Evolutionary conservation across 2,113 vertebrate species (phyloP).

Genomic region (Tachysurus fulvidraco): DNA sequence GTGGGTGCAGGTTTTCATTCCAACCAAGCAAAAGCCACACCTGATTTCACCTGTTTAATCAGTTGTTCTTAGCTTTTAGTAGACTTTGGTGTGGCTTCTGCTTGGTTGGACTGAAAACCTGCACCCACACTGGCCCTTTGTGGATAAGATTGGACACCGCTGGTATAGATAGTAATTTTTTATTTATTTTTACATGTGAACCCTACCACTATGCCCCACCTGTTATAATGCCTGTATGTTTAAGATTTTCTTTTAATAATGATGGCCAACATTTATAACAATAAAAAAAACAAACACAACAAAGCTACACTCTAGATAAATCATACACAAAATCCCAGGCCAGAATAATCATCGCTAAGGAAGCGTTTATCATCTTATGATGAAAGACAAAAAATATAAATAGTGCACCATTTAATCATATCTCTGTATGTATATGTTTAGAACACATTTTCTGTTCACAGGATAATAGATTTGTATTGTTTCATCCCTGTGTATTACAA

Average conservation of each 20-base stretch:
- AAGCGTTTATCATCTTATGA: neutral
- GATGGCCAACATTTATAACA: neutral
- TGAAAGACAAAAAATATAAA: neutral
- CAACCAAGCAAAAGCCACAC: no score
- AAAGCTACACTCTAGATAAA: neutral
- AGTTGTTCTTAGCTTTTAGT: no score
- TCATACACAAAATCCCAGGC: neutral
- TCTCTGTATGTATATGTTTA: neutral
- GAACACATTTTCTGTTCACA: neutral
- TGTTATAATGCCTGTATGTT: neutral
- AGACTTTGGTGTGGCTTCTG: no score
- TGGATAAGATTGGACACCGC: neutral
- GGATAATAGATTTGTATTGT: neutral
- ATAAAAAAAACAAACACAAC: neutral
- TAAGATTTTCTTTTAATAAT: neutral
- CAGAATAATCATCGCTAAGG: neutral
- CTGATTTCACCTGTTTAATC: no score
- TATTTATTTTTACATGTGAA: neutral
- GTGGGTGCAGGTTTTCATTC: no score
- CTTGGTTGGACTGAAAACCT: no score
- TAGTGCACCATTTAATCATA: neutral
- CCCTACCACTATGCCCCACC: neutral
- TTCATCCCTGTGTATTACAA: neutral
- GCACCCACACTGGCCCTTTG: no score
- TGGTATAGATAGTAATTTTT: neutral